These are phyloP conservation scores for Nesidiocoris tenuis DNA, from an alignment of 2,888 invertebrate genomes.

Conservation along the genomic window DNA sequence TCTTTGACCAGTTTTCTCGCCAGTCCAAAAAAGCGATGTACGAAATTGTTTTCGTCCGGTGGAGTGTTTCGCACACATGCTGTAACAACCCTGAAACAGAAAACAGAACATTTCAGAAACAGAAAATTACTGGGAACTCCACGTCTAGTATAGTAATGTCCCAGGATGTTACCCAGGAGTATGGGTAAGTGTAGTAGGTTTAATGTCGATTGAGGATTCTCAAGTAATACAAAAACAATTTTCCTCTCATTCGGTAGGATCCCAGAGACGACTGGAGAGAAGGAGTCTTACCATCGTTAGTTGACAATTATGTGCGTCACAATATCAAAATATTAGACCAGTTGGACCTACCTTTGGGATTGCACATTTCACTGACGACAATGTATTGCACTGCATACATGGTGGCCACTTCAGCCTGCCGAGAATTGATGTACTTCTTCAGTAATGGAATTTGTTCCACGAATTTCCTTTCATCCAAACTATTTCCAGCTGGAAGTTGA, in stretches of 20 bases:
- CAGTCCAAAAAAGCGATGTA: conserved; percentile 46
- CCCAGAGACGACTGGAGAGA: too few species aligned
- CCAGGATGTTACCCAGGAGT: too few species aligned
- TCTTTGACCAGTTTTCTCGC: conserved; percentile 47
- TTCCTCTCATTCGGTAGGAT: too few species aligned
- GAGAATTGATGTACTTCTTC: conserved; percentile 45
- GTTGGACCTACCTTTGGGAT: conserved; percentile 46
- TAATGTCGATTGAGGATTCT: too few species aligned
- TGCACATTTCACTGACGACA: conserved; percentile 42
- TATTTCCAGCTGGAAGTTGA: conserved; percentile 43
- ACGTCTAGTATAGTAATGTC: too few species aligned
- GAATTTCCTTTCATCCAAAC: conserved; percentile 37
- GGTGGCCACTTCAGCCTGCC: conserved; percentile 45
- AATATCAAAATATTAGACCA: too few species aligned
- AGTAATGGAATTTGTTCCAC: conserved; percentile 33
- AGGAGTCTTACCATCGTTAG: too few species aligned
- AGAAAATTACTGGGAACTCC: too few species aligned
- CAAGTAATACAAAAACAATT: too few species aligned
- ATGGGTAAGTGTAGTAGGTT: too few species aligned
- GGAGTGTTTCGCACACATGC: conserved; percentile 31
- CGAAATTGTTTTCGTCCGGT: conserved; percentile 38
- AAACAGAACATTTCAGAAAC: too few species aligned
- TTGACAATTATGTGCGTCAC: too few species aligned
- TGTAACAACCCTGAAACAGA: conserved; percentile 41
- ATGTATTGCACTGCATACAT: conserved; percentile 46